phyloP scores from a whole-genome alignment of 2,797 vertebrate genomes.

The Bovichtus variegatus region DNA sequence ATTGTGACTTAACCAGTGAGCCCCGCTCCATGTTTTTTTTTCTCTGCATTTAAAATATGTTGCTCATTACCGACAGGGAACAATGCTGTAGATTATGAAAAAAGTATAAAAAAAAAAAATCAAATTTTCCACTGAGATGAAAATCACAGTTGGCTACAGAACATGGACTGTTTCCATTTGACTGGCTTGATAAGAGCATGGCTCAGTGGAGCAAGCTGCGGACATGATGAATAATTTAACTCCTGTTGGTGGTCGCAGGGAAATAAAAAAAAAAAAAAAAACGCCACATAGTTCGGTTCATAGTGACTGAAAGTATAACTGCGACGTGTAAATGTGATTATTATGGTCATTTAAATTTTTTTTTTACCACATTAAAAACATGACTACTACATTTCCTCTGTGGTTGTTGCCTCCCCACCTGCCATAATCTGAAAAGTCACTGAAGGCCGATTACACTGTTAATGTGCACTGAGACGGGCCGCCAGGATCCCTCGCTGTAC shows the following conservation, averaged over 20 bases:
- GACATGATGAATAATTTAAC: conserved; percentile 34
- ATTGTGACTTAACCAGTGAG: not conserved
- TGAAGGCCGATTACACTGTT: conserved; percentile 29
- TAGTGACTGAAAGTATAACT: not conserved
- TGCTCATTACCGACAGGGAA: not conserved
- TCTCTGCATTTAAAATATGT: not conserved
- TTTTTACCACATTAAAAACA: conserved; percentile 25
- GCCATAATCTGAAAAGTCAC: conserved; percentile 40
- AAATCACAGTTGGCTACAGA: conserved; percentile 15
- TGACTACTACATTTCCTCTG: conserved; percentile 7
- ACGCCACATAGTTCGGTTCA: not conserved
- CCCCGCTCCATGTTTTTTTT: not conserved
- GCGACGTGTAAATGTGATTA: conserved; percentile 45
- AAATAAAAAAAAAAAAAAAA: not conserved
- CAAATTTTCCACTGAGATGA: conserved; percentile 3
- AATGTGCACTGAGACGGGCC: conserved; percentile 40
- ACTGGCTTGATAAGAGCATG: conserved; percentile 35
- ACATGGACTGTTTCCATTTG: conserved; percentile 24
- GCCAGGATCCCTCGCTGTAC: conserved; percentile 2
- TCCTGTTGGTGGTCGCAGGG: conserved; percentile 10
- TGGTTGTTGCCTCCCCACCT: conserved; percentile 23
- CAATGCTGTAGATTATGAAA: not conserved
- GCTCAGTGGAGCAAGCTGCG: conserved; percentile 24
- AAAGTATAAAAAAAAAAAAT: not conserved
- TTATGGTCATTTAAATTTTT: conserved; percentile 27